Conservation (phyloP, 2,113 vertebrate genomes). For the Pterocles burchelli region DNA sequence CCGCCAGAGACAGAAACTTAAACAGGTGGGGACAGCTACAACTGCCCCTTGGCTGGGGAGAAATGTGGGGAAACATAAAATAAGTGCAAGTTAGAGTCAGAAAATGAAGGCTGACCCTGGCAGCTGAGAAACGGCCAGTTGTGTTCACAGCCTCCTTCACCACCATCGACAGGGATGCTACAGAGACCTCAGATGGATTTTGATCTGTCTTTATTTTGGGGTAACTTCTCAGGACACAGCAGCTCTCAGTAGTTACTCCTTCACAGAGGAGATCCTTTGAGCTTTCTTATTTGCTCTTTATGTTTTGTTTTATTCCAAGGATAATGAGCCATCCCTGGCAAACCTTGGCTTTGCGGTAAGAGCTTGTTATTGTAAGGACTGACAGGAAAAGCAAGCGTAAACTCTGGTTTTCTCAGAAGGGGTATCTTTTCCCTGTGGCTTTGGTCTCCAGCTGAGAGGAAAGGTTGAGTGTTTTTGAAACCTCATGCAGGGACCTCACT, state of each 20-base stretch:
- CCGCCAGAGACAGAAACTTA: neutral
- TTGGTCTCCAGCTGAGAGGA: neutral
- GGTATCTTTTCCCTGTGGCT: slow-evolving; percentile 34
- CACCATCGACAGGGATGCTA: neutral
- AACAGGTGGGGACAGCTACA: neutral
- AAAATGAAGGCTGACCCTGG: neutral
- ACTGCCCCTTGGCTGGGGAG: neutral
- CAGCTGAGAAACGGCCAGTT: neutral
- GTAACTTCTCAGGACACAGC: neutral
- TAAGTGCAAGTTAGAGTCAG: neutral
- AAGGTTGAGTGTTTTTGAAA: slow-evolving; percentile 1
- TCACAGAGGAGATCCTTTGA: neutral
- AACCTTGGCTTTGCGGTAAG: slow-evolving; percentile 1
- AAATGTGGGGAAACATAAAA: neutral
- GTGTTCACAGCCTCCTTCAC: neutral
- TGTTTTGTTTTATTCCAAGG: neutral
- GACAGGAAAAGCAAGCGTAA: neutral
- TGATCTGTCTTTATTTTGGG: neutral
- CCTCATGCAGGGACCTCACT: slow-evolving; percentile 5
- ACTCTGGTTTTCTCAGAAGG: slow-evolving; percentile 47
- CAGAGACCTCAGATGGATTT: neutral
- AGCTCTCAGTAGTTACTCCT: neutral
- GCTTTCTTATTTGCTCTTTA: neutral
- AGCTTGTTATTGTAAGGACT: slow-evolving; percentile 32
- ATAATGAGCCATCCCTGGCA: slow-evolving; percentile 10